Percentiles rank a stretch among this genome's conserved stretches.
phyloP scores from a whole-genome alignment of 2,888 invertebrate species.

The Drosophila greeni region DNA sequence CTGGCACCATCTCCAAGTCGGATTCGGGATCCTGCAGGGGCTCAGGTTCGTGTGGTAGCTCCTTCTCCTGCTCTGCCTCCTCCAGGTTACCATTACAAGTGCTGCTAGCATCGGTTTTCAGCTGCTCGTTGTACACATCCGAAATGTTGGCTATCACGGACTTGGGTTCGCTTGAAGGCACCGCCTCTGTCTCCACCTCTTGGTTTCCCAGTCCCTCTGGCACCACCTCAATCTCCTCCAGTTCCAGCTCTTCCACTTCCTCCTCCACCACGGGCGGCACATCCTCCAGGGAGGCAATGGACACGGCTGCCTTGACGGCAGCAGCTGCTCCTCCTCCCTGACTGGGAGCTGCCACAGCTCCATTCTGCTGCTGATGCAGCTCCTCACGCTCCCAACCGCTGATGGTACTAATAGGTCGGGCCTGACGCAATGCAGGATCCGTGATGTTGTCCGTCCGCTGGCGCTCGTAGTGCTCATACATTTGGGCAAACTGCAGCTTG shows the following conservation, averaged over 20 bases:
- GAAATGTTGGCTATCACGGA: constrained; percentile 77
- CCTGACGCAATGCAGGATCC: constrained; percentile 94
- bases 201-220: constrained; percentile 4
- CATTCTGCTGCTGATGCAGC: constrained; percentile 73
- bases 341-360: constrained; percentile 21
- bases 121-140: constrained; percentile 79
- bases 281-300: constrained; percentile 75
- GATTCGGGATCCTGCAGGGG: no score
- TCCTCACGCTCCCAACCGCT: constrained; percentile 93
- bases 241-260: constrained; percentile 54
- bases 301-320: constrained; percentile 52
- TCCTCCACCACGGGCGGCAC: constrained; percentile 72
- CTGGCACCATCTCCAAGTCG: not conserved
- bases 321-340: not conserved
- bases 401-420: constrained; percentile 96
- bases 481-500: constrained; percentile 97
- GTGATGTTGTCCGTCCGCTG: constrained; percentile 96
- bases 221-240: constrained; percentile 32
- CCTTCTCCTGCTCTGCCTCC: not conserved
- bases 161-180: constrained; percentile 45
- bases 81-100: constrained; percentile 65
- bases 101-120: constrained; percentile 72
- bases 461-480: constrained; percentile 97
- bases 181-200: not conserved
- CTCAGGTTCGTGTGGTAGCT: constrained; percentile 2